A percentile compares a stretch with the other conserved stretches of the same genome.
phyloP scores from a whole-genome alignment of 2,113 vertebrate genomes.

The Mustelus asterias region DNA sequence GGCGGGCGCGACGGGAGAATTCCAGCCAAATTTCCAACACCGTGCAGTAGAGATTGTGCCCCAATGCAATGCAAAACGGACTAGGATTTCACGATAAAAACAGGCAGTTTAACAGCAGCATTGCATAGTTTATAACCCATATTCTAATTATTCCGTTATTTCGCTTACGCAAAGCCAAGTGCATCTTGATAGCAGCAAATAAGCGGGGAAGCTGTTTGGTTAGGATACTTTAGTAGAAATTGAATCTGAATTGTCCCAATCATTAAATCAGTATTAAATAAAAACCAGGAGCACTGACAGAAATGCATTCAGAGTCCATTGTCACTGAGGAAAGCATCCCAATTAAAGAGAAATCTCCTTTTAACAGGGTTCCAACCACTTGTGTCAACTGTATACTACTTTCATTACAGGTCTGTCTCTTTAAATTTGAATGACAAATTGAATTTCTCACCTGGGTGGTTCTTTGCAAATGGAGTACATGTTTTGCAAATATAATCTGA shows the following conservation, averaged over 20 bases:
- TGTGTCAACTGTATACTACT: not conserved
- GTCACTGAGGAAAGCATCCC: not conserved
- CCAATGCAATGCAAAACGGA: not conserved
- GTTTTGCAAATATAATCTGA: not conserved
- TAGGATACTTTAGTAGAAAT: not conserved
- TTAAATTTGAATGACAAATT: slow-evolving; percentile 25
- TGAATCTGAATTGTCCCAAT: not conserved
- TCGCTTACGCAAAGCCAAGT: not conserved
- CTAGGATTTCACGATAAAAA: not conserved
- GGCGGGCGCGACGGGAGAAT: no score
- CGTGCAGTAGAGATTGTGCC: not conserved
- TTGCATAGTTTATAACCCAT: not conserved
- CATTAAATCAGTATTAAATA: not conserved
- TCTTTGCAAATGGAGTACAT: not conserved
- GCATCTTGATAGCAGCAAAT: not conserved
- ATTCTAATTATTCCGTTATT: not conserved
- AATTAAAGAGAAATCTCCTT: not conserved
- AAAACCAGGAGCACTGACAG: not conserved
- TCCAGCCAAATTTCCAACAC: not conserved
- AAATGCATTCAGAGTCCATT: not conserved
- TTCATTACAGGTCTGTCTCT: not conserved
- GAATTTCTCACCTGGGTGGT: not conserved
- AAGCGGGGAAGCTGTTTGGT: not conserved
- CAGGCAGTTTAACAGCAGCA: not conserved
- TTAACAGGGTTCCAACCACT: not conserved